A percentile compares a stretch with the other conserved stretches of the same genome.
Evolutionary conservation across 1,140 invertebrate genomes (phyloP).

Genomic region (Trachymyrmex septentrionalis): DNA sequence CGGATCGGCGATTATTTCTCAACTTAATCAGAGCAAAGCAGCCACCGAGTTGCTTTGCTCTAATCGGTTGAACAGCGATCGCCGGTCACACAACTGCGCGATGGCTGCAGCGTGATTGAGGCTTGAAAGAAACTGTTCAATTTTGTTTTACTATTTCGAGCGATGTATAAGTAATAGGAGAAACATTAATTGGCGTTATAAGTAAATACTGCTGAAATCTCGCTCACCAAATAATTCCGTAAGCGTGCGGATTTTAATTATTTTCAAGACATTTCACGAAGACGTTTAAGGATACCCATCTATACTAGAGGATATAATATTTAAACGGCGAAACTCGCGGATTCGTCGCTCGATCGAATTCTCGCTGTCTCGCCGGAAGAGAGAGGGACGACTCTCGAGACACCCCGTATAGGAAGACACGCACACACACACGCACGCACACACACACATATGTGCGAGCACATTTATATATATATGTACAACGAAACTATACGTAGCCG

Average conservation of each 20-base stretch:
- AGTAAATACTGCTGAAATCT: background rate
- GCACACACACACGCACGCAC: constrained; percentile 19
- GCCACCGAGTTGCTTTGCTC: too few relatives aligned
- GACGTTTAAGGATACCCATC: background rate
- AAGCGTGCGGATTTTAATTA: background rate
- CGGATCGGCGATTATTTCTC: too few relatives aligned
- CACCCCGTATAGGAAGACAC: constrained; percentile 52
- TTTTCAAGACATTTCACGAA: background rate
- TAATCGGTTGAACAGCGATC: too few relatives aligned
- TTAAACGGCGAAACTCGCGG: background rate
- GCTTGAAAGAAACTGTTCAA: background rate
- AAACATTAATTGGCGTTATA: background rate
- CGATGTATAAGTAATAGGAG: background rate
- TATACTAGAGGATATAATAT: background rate
- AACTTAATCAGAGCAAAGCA: too few relatives aligned
- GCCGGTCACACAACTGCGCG: too few relatives aligned
- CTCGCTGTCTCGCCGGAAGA: background rate
- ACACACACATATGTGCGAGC: constrained; percentile 8
- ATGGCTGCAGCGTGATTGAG: too few relatives aligned
- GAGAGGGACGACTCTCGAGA: constrained; percentile 7
- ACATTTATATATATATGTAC: constrained; percentile 60
- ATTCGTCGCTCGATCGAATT: background rate
- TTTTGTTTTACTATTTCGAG: too few relatives aligned
- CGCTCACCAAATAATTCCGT: background rate
- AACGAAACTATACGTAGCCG: constrained; percentile 59